A percentile compares a stretch with the other conserved stretches of the same genome.
Evolutionary conservation across 1,140 invertebrate species (phyloP).

Genomic region (Megalopta genalis): DNA sequence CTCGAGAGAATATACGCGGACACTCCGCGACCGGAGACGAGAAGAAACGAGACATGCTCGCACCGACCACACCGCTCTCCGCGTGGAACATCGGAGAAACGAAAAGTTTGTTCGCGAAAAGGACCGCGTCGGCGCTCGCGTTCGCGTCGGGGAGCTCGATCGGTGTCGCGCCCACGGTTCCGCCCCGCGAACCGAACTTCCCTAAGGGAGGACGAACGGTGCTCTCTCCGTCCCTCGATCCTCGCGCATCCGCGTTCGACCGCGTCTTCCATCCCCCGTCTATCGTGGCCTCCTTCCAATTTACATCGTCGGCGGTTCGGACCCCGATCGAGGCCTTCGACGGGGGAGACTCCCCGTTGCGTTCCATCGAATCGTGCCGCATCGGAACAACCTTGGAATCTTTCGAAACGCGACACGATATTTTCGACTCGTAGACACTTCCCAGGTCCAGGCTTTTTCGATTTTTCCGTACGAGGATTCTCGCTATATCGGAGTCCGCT

Average conservation of each 20-base stretch:
- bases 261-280: neutral
- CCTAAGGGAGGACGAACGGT: neutral
- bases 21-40: neutral
- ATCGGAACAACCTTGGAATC: too few species aligned
- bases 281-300: neutral
- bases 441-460: too few species aligned
- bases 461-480: too few species aligned
- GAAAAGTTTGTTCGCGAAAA: too few species aligned
- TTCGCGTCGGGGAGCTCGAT: neutral
- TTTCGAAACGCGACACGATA: too few species aligned
- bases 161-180: neutral
- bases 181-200: neutral
- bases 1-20: slow-evolving; percentile 3
- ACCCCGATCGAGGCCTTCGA: too few species aligned
- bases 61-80: slow-evolving; percentile 11
- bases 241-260: neutral
- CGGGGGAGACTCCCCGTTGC: too few species aligned
- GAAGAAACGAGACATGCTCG: neutral
- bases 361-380: too few species aligned
- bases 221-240: slow-evolving; percentile 19
- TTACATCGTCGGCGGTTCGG: neutral
- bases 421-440: too few species aligned
- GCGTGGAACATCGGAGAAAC: neutral
- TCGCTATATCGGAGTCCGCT: too few species aligned
- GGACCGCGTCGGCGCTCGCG: too few species aligned